Conservation (phyloP, 2,113 vertebrate species). For the Actenoides lindsayi region DNA sequence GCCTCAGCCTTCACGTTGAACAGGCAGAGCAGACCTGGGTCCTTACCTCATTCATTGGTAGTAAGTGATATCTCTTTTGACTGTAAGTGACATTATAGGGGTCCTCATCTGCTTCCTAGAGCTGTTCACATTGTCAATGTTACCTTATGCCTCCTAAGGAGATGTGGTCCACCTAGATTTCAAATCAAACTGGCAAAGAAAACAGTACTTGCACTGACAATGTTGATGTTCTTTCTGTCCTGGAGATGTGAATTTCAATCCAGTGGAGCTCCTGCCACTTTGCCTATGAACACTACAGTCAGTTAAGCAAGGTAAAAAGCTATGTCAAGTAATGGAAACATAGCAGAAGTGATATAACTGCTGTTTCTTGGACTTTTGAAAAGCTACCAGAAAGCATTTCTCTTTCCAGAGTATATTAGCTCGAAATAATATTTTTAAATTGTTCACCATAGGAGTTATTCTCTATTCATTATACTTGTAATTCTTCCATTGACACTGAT, state of each 20-base stretch:
- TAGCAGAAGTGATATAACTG: neutral
- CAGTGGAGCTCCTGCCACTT: neutral
- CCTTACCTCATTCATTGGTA: neutral
- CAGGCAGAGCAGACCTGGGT: neutral
- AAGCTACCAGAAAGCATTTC: neutral
- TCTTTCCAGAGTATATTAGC: neutral
- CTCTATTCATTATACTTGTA: neutral
- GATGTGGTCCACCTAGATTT: neutral
- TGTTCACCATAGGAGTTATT: neutral
- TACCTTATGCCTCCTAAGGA: neutral
- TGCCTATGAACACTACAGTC: neutral
- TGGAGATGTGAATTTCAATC: neutral
- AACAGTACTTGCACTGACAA: neutral
- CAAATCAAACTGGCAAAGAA: neutral
- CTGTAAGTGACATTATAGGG: neutral
- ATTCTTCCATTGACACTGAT: neutral
- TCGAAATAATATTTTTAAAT: constrained; percentile 3
- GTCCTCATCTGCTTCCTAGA: neutral
- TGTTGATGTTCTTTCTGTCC: neutral
- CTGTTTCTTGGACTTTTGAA: neutral
- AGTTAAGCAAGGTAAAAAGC: neutral
- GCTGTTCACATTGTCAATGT: neutral
- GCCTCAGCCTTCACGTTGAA: fast-evolving
- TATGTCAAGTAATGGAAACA: neutral
- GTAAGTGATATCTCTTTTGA: neutral